Base-by-base conservation (phyloP, 2,888 invertebrate species). In the Eudemis profundana region DNA sequence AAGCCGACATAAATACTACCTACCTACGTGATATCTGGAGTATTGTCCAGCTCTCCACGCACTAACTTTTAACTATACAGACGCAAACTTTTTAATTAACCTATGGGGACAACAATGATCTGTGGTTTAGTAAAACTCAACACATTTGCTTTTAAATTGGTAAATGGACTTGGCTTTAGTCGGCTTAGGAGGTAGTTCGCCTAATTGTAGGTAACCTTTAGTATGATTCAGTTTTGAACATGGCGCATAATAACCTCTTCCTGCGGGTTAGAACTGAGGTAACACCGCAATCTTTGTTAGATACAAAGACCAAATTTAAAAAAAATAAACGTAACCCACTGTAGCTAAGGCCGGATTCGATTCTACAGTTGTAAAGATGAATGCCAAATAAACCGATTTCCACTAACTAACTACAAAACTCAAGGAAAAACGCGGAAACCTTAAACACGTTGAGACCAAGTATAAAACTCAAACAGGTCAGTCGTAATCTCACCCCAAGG, bases 1-100 rank as follows among this genome's bases (percentile, higher is more conserved):
- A 38, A 1, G 10, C 4, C 5, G 36, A 12, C 19, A 19, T 17
- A 42, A 17, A 7, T 42, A 54, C 27, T 29, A n/a, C n/a, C n/a
- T n/a, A n/a, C n/a, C n/a, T 42, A 54, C 7, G 42, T 42, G 54
- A 54, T 50, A 40, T 19, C 19, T 36, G 5, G 44, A 36, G 46
- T 46, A 21, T 38, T 59, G 47, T 23, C 15, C 47, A 46, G 38
- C 38, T 23, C 17, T n/a, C 36, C 38, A 49, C 59, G 38, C 38
- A 40, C 27, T 49, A 49, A 53, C 63, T 54, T 59, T 66, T 47
- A 63, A 59, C 46, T 68, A 65, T 67, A 62, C 47, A 59, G 40
- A 27, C 36, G n/a, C 40, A 47, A 56, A 56, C 17, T 62, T 62
- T 38, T 54, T 54, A 62, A 54, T 46, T 44, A 54, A 50, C 49